phyloP scores from a whole-genome alignment of 2,797 vertebrate genomes.

The Valencia hispanica region DNA sequence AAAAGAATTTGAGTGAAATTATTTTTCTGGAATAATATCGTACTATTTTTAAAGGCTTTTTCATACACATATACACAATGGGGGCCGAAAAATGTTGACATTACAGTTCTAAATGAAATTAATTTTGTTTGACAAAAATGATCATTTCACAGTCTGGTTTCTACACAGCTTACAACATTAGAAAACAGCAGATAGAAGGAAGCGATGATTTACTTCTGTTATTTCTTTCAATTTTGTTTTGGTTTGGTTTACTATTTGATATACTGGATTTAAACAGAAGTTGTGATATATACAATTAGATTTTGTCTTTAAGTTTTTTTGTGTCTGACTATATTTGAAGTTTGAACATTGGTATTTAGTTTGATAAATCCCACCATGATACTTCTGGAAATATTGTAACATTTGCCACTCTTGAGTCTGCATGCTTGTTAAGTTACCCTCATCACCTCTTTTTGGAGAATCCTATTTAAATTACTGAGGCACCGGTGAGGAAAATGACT shows the following conservation, averaged over 20 bases:
- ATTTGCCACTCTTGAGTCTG: conserved; percentile 14
- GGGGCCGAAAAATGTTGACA: too few species aligned
- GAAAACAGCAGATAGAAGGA: background rate
- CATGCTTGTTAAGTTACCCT: conserved; percentile 33
- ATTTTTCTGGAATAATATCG: too few species aligned
- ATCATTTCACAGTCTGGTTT: background rate
- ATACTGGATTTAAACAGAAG: background rate
- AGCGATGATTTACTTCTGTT: background rate
- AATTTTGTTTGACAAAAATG: too few species aligned
- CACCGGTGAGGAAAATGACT: conserved; percentile 53
- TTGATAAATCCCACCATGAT: background rate
- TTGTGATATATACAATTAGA: background rate
- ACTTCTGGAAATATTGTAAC: conserved; percentile 17
- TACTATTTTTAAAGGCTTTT: too few species aligned
- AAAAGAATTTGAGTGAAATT: too few species aligned
- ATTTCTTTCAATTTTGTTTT: background rate
- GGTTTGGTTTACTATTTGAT: background rate
- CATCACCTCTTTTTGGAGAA: conserved; percentile 27
- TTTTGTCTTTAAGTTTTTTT: background rate
- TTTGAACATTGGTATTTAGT: conserved; percentile 14
- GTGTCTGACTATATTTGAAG: background rate
- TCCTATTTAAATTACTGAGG: conserved; percentile 38
- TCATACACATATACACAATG: too few species aligned
- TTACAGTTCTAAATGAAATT: too few species aligned
- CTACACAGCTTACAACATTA: background rate